Conservation (phyloP, 92 coral and sea anemone genomes). For the Parazoanthus darwini region DNA sequence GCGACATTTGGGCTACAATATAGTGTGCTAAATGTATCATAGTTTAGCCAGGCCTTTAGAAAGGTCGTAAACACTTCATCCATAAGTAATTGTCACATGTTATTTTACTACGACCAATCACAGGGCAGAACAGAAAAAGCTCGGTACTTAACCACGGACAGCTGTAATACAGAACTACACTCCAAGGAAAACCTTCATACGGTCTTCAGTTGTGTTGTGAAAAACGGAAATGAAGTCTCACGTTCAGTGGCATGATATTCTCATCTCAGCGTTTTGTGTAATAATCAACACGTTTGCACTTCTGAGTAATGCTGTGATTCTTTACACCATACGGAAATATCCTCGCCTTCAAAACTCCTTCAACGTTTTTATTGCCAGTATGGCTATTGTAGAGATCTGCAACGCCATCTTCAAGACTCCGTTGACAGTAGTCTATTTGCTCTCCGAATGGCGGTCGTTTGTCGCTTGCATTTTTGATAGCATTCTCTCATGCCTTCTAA, state of each 20-base stretch:
- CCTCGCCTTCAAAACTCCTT: slow-evolving; percentile 1
- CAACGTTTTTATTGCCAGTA: slow-evolving; percentile 2
- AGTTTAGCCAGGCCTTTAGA: too few species aligned
- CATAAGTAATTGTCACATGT: background rate
- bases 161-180: background rate
- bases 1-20: too few species aligned
- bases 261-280: background rate
- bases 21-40: too few species aligned
- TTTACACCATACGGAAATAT: background rate
- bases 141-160: background rate
- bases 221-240: background rate
- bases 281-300: background rate
- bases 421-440: background rate
- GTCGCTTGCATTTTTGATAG: background rate
- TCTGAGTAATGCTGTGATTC: slow-evolving; percentile 1
- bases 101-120: background rate
- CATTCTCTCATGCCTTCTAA: background rate
- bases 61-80: background rate
- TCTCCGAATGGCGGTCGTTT: background rate
- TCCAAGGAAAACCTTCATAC: background rate
- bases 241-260: background rate
- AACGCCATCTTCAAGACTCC: background rate
- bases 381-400: background rate
- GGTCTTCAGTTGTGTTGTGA: background rate
- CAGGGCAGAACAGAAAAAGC: background rate